Percentiles rank a stretch among this genome's conserved stretches.
phyloP scores from a whole-genome alignment of 2,888 invertebrate species.

The Ormia ochracea region DNA sequence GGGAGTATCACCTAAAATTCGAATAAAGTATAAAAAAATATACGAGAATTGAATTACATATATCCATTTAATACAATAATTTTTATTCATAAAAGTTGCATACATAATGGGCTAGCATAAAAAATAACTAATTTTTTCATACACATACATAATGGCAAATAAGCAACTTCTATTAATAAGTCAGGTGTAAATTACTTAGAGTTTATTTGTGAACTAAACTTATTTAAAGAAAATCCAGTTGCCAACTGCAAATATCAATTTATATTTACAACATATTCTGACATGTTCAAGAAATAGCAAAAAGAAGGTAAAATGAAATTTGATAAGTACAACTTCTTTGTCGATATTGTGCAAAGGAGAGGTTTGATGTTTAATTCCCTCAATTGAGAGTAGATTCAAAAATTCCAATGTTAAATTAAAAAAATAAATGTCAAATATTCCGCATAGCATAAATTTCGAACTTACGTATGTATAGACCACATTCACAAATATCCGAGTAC shows the following conservation, averaged over 20 bases:
- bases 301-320: no score
- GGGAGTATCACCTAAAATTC: conserved; percentile 69
- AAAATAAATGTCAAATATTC: no score
- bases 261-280: conserved; percentile 2
- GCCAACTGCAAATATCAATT: background rate
- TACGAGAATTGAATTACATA: background rate
- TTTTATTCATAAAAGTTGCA: background rate
- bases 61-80: background rate
- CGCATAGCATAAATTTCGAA: no score
- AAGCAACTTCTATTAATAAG: background rate
- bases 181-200: background rate
- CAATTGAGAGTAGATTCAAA: no score
- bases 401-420: no score
- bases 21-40: conserved; percentile 58
- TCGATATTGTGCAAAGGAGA: no score
- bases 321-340: no score
- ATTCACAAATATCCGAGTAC: no score
- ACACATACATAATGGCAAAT: conserved; percentile 24
- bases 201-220: background rate
- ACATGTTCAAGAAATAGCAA: no score
- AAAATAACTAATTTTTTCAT: conserved; percentile 6
- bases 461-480: no score
- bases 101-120: background rate
- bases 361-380: no score
- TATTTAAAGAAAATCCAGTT: background rate